These are phyloP conservation scores for Microcebus murinus DNA, from an alignment of 2,113 vertebrate genomes.

Conservation along the genomic window DNA sequence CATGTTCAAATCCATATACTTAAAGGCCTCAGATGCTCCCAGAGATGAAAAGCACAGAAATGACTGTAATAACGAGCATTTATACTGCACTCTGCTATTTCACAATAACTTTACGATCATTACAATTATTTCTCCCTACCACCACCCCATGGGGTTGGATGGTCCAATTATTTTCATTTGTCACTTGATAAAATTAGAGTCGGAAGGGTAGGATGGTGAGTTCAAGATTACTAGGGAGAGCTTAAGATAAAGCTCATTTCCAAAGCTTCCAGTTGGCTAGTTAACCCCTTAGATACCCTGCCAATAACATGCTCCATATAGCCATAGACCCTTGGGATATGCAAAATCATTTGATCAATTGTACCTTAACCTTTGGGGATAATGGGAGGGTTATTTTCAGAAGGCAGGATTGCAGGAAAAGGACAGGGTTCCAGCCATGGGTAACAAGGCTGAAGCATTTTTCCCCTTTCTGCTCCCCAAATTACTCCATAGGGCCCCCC, in stretches of 20 bases:
- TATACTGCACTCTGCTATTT: constrained; percentile 11
- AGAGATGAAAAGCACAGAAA: constrained; percentile 30
- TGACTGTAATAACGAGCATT: neutral
- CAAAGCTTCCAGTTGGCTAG: neutral
- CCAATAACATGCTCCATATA: neutral
- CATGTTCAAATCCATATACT: neutral
- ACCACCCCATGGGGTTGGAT: neutral
- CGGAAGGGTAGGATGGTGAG: constrained; percentile 20
- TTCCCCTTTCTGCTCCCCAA: neutral
- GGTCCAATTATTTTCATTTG: constrained; percentile 51
- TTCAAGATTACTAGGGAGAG: constrained; percentile 17
- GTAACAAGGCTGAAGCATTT: neutral
- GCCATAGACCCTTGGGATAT: neutral
- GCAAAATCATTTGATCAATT: neutral
- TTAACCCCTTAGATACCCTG: neutral
- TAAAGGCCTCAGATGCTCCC: constrained; percentile 34
- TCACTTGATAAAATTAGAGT: constrained; percentile 57
- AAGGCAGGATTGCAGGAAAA: neutral
- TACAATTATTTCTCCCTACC: neutral
- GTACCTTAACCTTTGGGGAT: neutral
- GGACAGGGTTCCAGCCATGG: neutral
- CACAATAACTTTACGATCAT: constrained; percentile 22
- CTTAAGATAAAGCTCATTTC: constrained; percentile 23
- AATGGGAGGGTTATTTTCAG: neutral
- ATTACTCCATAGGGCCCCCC: neutral